Evolutionary conservation across 2,797 vertebrate genomes (phyloP), one percentile per base, ranked within the genome.

Genomic region (Coreius guichenoti): DNA sequence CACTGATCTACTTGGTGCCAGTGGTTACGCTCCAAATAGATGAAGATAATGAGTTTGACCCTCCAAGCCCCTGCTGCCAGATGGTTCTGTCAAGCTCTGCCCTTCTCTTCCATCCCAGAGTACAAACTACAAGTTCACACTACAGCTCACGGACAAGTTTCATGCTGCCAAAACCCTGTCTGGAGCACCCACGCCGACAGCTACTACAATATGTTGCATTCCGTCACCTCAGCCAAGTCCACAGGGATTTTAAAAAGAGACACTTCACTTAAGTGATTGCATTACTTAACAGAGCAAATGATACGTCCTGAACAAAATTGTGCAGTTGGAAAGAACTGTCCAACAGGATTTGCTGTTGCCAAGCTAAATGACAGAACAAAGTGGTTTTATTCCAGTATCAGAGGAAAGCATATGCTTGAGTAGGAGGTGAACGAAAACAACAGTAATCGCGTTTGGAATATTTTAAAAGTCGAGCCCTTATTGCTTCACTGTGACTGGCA

Each of bases 1-100:
- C 63, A 69, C 26, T 83, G 82, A 82, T 88, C 47, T 70, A 47
- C 86, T 88, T 61, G 31, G 85, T 68, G 89, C 88, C 78, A 70
- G 88, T 88, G 90, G 90, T 87, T 87, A 61, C 21, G 12, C 82
- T 89, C 86, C 82, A 74, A 89, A 89, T 82, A 83, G 69, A 79
- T 77, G 36, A 86, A 88, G 87, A 90, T 90, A 89, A 91, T 90
- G 82, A 88, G 61, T 91, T 84, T 91, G 89, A 89, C 70, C 56
- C 51, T 83, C 23, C 81, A 58, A 70, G 67, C 77, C 75, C 73
- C 82, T 39, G 19, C n/a, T 63, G 86, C 90, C 88, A 87, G 87
- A 89, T 90, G 91, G 87, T 78, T 47, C 31, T 65, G 68, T 86
- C 85, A 69, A 65, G 78, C 74, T 61, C 65, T 76, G 85, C 47